Base-by-base conservation (phyloP, 53 echinoderm and acorn worm species). In the Apostichopus leukothele region DNA sequence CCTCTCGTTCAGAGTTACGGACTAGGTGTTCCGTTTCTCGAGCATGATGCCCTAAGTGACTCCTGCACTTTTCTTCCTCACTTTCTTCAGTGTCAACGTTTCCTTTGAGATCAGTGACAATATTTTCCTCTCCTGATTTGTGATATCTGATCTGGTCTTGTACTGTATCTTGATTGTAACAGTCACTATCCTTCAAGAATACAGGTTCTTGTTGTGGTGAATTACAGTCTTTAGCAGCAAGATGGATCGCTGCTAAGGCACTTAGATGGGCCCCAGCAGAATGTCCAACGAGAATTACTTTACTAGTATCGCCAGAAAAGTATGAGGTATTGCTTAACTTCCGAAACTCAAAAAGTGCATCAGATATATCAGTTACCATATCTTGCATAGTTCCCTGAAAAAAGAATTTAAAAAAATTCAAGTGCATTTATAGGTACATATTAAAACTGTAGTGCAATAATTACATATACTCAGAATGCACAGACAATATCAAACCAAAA, bases 191-290 rank as follows among this genome's bases (percentile, higher is more conserved):
- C 20, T 18, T 19, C n/a, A 19, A 71, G 21, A 6, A n/a, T 6
- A 71, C 71, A 5, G 14, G 18, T 71, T n/a, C 6, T n/a, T 18
- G 6, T 71, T 18, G n/a, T 16, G 71, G 6, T 6, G 18, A n/a
- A 3, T n/a, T 19, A 2, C 1, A 18, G 12, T 61, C 10, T 21
- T 63, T 84, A 23, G 84, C 11, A 67, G 80, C 89, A 27, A 92
- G 61, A 50, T 92, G 60, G n/a, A 92, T 86, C 50, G 74, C 59
- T 50, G 92, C 20, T 26, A 89, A 52, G 12, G 89, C 74, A 86
- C 86, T 76, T 1, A 92, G 89, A 60, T 92, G 92, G 39, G 92
- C 92, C 39, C 84, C 92, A 1, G 92, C 92, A 14, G 92, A 92
- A 73, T 92, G 92, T 7, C 92, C 92, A 57, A 92, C 60, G 22